Conservation (phyloP, 2,888 invertebrate species). For the Scaptodrosophila latifasciaeformis region DNA sequence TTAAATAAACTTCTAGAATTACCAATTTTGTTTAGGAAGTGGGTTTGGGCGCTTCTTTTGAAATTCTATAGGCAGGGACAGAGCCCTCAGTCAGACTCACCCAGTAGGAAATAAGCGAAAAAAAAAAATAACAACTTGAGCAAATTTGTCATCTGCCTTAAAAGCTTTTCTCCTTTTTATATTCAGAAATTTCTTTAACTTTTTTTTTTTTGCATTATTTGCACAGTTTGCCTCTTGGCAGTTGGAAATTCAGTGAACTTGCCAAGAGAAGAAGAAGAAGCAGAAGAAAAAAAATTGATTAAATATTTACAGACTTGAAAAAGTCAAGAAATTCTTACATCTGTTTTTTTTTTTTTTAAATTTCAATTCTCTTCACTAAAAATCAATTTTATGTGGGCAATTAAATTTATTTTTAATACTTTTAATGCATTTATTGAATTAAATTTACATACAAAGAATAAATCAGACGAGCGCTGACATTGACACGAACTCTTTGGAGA, state of each 20-base stretch:
- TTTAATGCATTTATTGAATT: conserved; percentile 1
- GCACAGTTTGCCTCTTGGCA: not conserved
- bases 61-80: conserved; percentile 20
- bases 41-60: conserved; percentile 24
- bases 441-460: conserved; percentile 47
- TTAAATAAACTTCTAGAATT: not conserved
- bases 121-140: not conserved
- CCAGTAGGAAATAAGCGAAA: too few relatives aligned
- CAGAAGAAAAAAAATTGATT: not conserved
- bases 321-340: not conserved
- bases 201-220: too few relatives aligned
- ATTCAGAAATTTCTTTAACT: too few relatives aligned
- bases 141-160: conserved; percentile 20
- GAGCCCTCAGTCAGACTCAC: too few relatives aligned
- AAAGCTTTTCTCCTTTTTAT: conserved; percentile 23
- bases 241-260: conserved; percentile 32
- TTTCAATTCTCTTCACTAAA: too few relatives aligned
- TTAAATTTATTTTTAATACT: not conserved
- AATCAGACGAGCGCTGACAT: conserved; percentile 30
- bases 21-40: conserved; percentile 26
- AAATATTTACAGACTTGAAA: conserved; percentile 35
- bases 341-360: not conserved
- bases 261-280: conserved; percentile 23
- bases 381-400: too few relatives aligned
- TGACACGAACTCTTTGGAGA: not conserved